Percentiles rank a stretch among this genome's conserved stretches.
Evolutionary conservation across 2,888 invertebrate genomes (phyloP).

Genomic region (Tethea ocularis): DNA sequence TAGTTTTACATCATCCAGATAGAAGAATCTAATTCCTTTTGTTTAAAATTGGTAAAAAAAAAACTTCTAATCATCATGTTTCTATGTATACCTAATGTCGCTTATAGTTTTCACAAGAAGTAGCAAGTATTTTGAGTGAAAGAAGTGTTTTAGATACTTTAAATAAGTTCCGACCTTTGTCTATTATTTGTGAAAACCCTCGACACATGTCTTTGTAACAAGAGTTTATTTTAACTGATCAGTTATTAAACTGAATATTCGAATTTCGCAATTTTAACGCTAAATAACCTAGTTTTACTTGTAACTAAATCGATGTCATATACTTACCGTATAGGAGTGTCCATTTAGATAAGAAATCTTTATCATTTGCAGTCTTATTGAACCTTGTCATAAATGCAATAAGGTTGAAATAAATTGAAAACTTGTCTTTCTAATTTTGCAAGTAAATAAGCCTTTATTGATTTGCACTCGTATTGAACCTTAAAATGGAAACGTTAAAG

Average conservation of each 20-base stretch:
- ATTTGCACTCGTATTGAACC: background rate
- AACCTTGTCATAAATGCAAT: slow-evolving; percentile 8
- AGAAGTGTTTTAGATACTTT: too few relatives aligned
- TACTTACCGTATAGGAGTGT: slow-evolving; percentile 25
- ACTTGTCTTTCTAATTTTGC: slow-evolving; percentile 5
- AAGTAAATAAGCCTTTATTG: slow-evolving; percentile 11
- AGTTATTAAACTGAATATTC: background rate
- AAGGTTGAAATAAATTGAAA: slow-evolving; percentile 8
- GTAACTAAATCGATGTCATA: slow-evolving; percentile 18
- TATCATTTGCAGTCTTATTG: slow-evolving; percentile 3
- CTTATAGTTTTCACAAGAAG: too few relatives aligned
- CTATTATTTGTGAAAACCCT: background rate
- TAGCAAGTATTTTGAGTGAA: too few relatives aligned
- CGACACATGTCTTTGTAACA: background rate
- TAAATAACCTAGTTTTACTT: background rate
- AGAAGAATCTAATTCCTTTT: background rate
- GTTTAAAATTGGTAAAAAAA: background rate
- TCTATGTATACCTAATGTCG: too few relatives aligned
- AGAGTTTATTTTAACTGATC: background rate
- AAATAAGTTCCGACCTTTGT: background rate
- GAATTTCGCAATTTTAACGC: background rate
- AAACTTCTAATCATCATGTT: background rate
- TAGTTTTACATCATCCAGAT: background rate
- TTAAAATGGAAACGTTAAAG: background rate
- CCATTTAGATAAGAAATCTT: slow-evolving; percentile 27